Percentiles rank a stretch among this genome's conserved stretches.
Conservation (phyloP, 2,888 invertebrate species). For the Teleogryllus oceanicus region DNA sequence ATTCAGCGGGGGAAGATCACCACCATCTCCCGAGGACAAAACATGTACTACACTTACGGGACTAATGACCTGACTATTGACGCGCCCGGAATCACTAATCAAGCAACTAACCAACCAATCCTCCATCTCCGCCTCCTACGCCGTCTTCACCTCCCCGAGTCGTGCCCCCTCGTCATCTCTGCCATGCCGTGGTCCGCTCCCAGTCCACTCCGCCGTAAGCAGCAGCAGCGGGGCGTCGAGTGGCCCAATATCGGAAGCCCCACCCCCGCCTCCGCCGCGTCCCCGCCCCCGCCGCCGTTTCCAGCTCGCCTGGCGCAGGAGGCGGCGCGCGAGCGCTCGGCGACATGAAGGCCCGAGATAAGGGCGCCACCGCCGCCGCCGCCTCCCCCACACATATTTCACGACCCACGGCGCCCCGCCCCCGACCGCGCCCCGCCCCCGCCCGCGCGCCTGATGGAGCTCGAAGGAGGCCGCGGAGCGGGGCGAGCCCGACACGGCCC, state of each 20-base stretch:
- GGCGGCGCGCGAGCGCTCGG: slow-evolving; percentile 4
- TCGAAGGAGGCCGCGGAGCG: slow-evolving; percentile 4
- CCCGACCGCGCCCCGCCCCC: background rate
- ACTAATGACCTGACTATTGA: too few relatives aligned
- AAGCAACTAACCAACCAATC: too few relatives aligned
- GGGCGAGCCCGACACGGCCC: background rate
- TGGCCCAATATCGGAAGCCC: background rate
- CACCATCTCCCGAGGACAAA: too few relatives aligned
- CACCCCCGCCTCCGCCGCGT: background rate
- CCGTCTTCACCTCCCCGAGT: too few relatives aligned
- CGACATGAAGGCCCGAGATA: background rate
- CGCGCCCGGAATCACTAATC: too few relatives aligned
- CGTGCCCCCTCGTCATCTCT: too few relatives aligned
- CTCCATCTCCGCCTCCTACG: too few relatives aligned
- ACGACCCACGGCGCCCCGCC: background rate
- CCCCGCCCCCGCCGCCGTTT: background rate
- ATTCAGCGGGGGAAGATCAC: too few relatives aligned
- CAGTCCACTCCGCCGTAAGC: too few relatives aligned
- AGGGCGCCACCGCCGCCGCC: background rate
- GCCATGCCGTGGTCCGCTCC: too few relatives aligned
- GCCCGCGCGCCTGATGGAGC: slow-evolving; percentile 12
- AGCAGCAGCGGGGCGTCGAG: background rate
- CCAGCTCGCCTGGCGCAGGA: slow-evolving; percentile 12
- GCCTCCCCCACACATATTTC: background rate
- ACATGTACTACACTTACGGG: too few relatives aligned